phyloP scores from a whole-genome alignment of 2,113 vertebrate genomes.

The Saiga tatarica region DNA sequence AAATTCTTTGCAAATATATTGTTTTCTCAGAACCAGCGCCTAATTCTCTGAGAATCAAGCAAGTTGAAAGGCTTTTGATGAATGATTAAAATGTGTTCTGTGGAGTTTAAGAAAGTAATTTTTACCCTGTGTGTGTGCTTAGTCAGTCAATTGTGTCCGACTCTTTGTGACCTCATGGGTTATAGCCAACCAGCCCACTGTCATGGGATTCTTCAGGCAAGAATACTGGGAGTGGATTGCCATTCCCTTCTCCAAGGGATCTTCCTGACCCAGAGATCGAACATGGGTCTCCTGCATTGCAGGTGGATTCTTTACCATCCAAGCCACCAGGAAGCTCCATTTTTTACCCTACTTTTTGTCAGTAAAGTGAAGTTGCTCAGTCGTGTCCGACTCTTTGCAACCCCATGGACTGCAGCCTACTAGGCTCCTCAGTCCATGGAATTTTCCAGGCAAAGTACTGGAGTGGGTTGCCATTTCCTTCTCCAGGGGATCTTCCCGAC shows the following conservation, averaged over 20 bases:
- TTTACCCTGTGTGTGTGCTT: background rate
- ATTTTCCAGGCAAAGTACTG: background rate
- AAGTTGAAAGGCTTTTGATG: background rate
- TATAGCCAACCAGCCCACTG: background rate
- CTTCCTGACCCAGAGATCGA: background rate
- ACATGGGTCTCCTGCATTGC: background rate
- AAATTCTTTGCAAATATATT: background rate
- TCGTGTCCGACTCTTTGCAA: rapidly evolving
- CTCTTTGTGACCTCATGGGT: background rate
- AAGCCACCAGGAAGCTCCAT: background rate
- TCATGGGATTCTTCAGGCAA: background rate
- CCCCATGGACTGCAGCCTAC: background rate
- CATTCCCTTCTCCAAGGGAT: background rate
- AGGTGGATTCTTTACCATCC: background rate
- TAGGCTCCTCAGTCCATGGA: background rate
- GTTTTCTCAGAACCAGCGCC: background rate
- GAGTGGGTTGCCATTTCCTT: background rate
- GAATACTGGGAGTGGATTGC: background rate
- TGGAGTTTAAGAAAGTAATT: background rate
- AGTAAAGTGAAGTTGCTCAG: background rate
- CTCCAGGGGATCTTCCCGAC: background rate
- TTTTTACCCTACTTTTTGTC: background rate
- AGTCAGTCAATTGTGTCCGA: rapidly evolving
- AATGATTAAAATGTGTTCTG: background rate
- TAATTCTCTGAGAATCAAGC: background rate